A percentile compares a stretch with the other conserved stretches of the same genome.
These are phyloP conservation scores for Papilio dardanus DNA, from an alignment of 1,140 invertebrate genomes.

Conservation along the genomic window DNA sequence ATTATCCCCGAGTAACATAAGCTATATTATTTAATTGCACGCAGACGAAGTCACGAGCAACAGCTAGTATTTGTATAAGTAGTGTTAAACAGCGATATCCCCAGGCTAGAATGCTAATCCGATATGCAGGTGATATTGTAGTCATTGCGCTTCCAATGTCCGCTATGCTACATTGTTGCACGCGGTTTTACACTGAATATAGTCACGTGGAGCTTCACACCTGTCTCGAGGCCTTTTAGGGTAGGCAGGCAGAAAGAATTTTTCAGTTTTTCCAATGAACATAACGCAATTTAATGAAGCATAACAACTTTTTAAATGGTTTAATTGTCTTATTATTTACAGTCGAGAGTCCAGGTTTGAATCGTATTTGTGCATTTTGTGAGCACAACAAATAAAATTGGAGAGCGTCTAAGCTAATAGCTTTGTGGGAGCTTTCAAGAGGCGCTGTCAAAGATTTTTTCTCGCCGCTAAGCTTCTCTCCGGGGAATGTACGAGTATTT, in stretches of 20 bases:
- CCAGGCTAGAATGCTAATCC: not conserved
- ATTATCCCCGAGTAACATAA: too few species aligned
- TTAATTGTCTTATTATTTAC: too few species aligned
- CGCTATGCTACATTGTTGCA: not conserved
- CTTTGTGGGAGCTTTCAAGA: slow-evolving; percentile 42
- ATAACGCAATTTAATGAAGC: too few species aligned
- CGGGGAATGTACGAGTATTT: slow-evolving; percentile 53
- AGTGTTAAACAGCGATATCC: not conserved
- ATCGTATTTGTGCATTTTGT: slow-evolving; percentile 15
- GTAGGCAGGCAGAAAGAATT: too few species aligned
- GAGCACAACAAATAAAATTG: slow-evolving; percentile 38
- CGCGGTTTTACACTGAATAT: not conserved
- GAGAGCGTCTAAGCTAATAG: slow-evolving; percentile 47
- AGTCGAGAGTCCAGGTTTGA: too few species aligned
- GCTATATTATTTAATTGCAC: too few species aligned
- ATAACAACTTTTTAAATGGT: too few species aligned
- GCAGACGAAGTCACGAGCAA: too few species aligned
- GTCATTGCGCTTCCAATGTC: not conserved
- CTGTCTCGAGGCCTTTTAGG: not conserved
- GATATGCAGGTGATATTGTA: not conserved
- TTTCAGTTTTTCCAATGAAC: too few species aligned
- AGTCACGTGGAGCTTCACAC: not conserved
- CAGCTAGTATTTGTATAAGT: not conserved
- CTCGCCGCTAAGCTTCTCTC: slow-evolving; percentile 52
- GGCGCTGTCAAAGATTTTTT: slow-evolving; percentile 55